Evolutionary conservation across 2,113 vertebrate genomes (phyloP), one percentile per base, ranked within the genome.

Genomic region (Pelmatolapia mariae): DNA sequence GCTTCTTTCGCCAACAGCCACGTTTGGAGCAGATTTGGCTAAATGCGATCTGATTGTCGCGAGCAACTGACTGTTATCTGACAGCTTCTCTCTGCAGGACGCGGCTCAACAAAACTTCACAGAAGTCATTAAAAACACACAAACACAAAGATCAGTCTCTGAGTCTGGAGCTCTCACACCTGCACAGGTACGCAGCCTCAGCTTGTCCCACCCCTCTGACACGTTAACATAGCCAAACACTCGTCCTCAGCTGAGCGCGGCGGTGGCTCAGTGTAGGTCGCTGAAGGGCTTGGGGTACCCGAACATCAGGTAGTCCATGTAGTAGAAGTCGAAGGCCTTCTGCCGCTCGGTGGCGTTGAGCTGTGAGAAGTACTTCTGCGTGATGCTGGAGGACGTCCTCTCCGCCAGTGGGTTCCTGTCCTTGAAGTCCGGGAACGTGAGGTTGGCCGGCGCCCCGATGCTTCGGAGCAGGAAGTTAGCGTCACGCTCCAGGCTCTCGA

Each of bases 271-370:
- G 92, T 98, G 97, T 79, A 99, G 94, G 91, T 99, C 98, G 8
- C 96, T 95, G 68, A 98, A 98, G 84, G 98, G 98, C 90, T 98
- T 98, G 53, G 97, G 97, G 93, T 98, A 99, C 95, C 98, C 97
- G 89, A 99, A 99, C 98, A 98, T 98, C 87, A 98, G 94, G 84
- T 99, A 99, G 88, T 99, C 98, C 97, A 98, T 98, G 82, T 97
- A 98, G 94, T 98, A 99, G 85, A 99, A 98, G 94, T 99, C 98
- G 3, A 97, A 99, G 47, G 96, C 94, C 53, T 96, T 96, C 91
- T 98, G 98, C 18, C 97, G 92, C 92, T 99, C 97, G 2, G 95
- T 95, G 26, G 96, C 87, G 3, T 97, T 97, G 26, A 99, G 97
- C 95, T 97, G 96, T 10, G 97, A 93, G 83, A 99, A 98, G 94